These are phyloP conservation scores for Silurus lanzhouensis DNA, from an alignment of 2,797 vertebrate genomes.

Conservation along the genomic window DNA sequence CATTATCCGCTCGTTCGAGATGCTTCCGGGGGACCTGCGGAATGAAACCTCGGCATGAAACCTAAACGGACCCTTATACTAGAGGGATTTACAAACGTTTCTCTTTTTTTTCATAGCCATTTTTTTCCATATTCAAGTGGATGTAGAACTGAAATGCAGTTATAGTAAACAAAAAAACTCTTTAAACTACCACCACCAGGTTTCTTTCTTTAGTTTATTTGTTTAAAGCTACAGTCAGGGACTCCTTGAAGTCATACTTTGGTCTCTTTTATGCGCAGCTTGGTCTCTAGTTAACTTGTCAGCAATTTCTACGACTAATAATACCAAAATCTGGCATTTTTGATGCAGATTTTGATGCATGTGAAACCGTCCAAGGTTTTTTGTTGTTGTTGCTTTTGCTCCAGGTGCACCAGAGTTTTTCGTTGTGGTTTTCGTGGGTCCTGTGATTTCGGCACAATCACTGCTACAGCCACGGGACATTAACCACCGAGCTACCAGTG, in stretches of 20 bases:
- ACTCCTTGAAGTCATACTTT: background rate
- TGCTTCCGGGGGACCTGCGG: background rate
- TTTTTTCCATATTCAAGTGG: background rate
- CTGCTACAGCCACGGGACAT: background rate
- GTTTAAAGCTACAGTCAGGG: background rate
- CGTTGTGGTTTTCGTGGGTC: background rate
- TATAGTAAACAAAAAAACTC: background rate
- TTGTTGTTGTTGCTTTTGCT: background rate
- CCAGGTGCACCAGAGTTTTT: background rate
- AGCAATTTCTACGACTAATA: too few species aligned
- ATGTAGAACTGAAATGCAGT: background rate
- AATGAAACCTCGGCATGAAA: background rate
- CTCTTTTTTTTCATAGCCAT: too few species aligned
- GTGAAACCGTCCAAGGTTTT: too few species aligned
- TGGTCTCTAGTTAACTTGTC: too few species aligned
- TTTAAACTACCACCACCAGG: background rate
- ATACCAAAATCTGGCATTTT: too few species aligned
- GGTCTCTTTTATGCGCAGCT: too few species aligned
- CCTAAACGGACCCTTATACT: too few species aligned
- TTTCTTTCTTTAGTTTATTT: background rate
- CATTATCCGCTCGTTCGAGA: background rate
- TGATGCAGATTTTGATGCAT: background rate
- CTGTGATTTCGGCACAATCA: background rate
- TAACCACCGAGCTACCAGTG: background rate
- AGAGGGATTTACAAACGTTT: too few species aligned